These are phyloP conservation scores for Hypercompe scribonia DNA, from an alignment of 2,888 invertebrate species.

Conservation along the genomic window DNA sequence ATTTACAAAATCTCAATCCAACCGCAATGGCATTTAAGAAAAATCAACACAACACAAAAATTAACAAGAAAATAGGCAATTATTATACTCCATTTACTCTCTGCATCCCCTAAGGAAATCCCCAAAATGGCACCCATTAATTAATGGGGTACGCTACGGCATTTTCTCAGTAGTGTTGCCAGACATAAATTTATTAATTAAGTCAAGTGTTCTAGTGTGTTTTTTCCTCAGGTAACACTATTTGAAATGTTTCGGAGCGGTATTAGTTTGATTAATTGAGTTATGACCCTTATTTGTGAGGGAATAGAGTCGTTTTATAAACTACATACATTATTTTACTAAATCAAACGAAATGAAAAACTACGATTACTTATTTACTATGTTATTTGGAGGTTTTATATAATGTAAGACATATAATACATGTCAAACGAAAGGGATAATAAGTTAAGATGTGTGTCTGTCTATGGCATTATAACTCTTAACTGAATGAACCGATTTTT, in stretches of 20 bases:
- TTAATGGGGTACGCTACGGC: constrained; percentile 54
- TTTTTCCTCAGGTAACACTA: constrained; percentile 46
- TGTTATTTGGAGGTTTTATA: not conserved
- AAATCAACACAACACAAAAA: constrained; percentile 51
- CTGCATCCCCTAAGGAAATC: constrained; percentile 45
- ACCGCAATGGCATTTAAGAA: constrained; percentile 31
- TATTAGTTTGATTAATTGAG: constrained; percentile 16
- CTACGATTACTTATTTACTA: not conserved
- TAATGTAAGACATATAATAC: too few species aligned
- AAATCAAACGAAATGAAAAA: not conserved
- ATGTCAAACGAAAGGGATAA: too few species aligned
- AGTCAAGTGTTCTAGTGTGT: constrained; percentile 44
- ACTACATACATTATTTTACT: not conserved
- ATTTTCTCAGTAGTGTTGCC: constrained; percentile 49
- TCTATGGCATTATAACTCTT: too few species aligned
- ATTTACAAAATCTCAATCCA: constrained; percentile 20
- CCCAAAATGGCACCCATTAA: constrained; percentile 55
- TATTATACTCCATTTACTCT: constrained; percentile 46
- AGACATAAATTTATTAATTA: constrained; percentile 54
- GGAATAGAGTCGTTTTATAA: not conserved
- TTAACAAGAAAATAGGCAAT: constrained; percentile 50
- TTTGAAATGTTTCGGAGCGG: constrained; percentile 33
- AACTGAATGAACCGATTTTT: too few species aligned
- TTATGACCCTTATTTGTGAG: not conserved
- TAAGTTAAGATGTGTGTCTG: too few species aligned